A percentile compares a stretch with the other conserved stretches of the same genome.
Conservation (phyloP, 2,113 vertebrate genomes). For the Chrysemys picta region DNA sequence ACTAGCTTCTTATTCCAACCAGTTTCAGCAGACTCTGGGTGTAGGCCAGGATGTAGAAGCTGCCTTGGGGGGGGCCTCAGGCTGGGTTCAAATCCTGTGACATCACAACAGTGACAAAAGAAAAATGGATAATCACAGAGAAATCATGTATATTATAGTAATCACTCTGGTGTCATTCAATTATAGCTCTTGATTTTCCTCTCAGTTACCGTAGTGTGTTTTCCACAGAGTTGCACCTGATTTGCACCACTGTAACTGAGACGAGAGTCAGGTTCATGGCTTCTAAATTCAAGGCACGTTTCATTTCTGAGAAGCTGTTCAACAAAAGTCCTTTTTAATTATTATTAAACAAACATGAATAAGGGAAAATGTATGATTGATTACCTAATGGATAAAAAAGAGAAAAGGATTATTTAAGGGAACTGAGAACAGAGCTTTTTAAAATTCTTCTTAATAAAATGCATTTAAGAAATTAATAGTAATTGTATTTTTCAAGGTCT, state of each 20-base stretch:
- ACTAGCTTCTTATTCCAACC: neutral
- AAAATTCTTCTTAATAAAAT: neutral
- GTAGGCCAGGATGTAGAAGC: neutral
- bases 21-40: neutral
- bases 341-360: neutral
- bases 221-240: conserved; percentile 23
- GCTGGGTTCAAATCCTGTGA: neutral
- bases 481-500: neutral
- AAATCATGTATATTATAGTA: neutral
- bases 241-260: neutral
- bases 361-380: neutral
- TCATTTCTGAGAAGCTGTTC: neutral
- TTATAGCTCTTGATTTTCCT: neutral
- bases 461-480: neutral
- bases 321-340: neutral
- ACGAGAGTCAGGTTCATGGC: neutral
- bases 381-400: neutral
- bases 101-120: neutral
- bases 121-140: neutral
- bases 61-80: neutral
- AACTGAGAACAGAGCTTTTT: neutral
- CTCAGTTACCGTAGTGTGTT: neutral
- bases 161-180: neutral
- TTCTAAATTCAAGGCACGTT: neutral
- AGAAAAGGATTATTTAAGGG: neutral